phyloP scores from a whole-genome alignment of 2,797 vertebrate genomes.

The Poecilia wingei region DNA sequence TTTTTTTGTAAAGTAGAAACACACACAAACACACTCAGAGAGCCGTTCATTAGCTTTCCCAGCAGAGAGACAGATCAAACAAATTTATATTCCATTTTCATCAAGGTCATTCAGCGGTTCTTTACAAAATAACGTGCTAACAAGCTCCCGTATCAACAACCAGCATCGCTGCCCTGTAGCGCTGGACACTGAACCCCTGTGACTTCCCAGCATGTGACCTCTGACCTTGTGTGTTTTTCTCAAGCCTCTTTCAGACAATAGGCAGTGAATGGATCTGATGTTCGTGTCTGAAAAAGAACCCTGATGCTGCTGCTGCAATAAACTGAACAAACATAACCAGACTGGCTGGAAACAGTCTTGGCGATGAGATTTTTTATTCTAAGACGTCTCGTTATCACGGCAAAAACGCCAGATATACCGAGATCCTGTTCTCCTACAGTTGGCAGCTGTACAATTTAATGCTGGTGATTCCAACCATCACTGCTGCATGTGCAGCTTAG shows the following conservation, averaged over 20 bases:
- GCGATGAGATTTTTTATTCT: not conserved
- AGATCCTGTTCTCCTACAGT: not conserved
- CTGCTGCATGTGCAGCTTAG: not conserved
- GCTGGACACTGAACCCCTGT: constrained; percentile 13
- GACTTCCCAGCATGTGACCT: constrained; percentile 20
- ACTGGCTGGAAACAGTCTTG: not conserved
- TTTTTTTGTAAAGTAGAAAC: not conserved
- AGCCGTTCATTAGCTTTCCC: constrained; percentile 20
- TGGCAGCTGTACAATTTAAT: not conserved
- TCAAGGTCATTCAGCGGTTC: constrained; percentile 48
- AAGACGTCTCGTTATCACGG: not conserved
- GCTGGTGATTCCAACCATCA: not conserved
- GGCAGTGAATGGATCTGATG: not conserved
- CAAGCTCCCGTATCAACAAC: constrained; percentile 22
- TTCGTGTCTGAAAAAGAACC: not conserved
- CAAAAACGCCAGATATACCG: not conserved
- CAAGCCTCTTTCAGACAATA: not conserved
- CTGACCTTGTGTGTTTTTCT: constrained; percentile 11
- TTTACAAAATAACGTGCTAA: constrained; percentile 30
- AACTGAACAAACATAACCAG: not conserved
- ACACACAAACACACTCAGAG: not conserved
- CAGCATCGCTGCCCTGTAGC: constrained; percentile 9
- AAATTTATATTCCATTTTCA: constrained; percentile 9
- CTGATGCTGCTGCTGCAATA: not conserved
- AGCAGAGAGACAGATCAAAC: constrained; percentile 38